Conservation (phyloP, 2,113 vertebrate genomes). For the Australoheros scitulus region DNA sequence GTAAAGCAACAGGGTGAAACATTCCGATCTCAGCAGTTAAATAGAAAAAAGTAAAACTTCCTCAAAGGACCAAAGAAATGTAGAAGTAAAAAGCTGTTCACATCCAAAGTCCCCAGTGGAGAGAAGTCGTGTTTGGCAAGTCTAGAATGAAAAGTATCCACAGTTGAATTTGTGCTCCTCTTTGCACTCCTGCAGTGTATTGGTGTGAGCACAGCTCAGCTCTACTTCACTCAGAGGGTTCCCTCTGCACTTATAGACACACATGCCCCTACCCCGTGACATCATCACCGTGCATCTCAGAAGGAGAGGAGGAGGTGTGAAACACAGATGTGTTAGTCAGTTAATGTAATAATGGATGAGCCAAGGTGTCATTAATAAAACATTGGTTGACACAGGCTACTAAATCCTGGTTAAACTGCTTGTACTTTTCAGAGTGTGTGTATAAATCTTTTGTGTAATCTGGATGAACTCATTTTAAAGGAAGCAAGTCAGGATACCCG, state of each 20-base stretch:
- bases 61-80: neutral
- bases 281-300: slow-evolving; percentile 52
- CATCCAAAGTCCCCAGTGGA: neutral
- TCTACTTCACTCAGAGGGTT: slow-evolving; percentile 62
- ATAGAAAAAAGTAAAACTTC: neutral
- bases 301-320: slow-evolving; percentile 30
- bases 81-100: neutral
- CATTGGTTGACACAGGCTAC: neutral
- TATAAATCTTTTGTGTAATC: neutral
- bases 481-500: neutral
- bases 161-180: slow-evolving; percentile 1
- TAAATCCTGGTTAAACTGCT: neutral
- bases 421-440: neutral
- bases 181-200: slow-evolving; percentile 2
- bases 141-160: slow-evolving; percentile 40
- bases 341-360: neutral
- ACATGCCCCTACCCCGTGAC: slow-evolving; percentile 53
- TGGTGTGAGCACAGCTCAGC: slow-evolving; percentile 43
- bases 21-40: slow-evolving; percentile 37
- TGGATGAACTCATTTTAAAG: neutral
- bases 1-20: slow-evolving; percentile 28
- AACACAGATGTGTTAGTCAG: neutral
- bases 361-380: slow-evolving; percentile 3
- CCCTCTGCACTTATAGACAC: slow-evolving; percentile 74
- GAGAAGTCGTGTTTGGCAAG: neutral